Evolutionary conservation across 2,113 vertebrate species (phyloP), one percentile per base, ranked within the genome.

Genomic region (Semnornis frantzii): DNA sequence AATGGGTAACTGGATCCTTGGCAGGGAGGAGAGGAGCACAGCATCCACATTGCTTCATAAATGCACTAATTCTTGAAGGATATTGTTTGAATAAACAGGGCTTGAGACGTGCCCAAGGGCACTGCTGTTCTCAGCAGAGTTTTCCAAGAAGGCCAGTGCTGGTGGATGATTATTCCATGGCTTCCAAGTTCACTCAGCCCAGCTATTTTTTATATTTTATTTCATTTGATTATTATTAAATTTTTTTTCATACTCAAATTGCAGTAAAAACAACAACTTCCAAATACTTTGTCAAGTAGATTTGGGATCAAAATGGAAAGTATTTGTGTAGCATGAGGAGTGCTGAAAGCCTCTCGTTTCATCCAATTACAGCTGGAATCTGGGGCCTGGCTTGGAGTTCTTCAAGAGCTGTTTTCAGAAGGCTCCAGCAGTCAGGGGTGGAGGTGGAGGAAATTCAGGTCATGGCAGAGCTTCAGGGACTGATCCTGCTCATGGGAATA

Each of bases 231-330:
- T 50, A 39, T 39, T 39, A 39, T 50, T 50, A 44, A 37, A 6
- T 96, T 97, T 97, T 97, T 93, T 97, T 94, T 95, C 88, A 94
- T 95, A 80, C 97, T 98, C 92, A 23, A 77, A 87, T 98, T 98
- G 97, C 98, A 98, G 93, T 97, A 96, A 97, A 98, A 98, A 97
- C 95, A 97, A 96, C 95, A 96, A 95, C 91, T 94, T 85, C 89
- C 92, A 95, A 96, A 95, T 96, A 94, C 94, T 87, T 97, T 93
- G 96, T 94, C 7, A 52, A 92, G 85, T 78, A 81, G 64, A 97
- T 96, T 80, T 93, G 97, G 95, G 93, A 96, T 97, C 97, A 96
- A 95, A 96, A 70, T 52, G 89, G 96, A 87, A 96, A 96, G 72
- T 87, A 89, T 92, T 91, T 95, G 89, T 76, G 78, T 83, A 77